Conservation (phyloP, 2,888 invertebrate species). For the Pristionchus japonicus region DNA sequence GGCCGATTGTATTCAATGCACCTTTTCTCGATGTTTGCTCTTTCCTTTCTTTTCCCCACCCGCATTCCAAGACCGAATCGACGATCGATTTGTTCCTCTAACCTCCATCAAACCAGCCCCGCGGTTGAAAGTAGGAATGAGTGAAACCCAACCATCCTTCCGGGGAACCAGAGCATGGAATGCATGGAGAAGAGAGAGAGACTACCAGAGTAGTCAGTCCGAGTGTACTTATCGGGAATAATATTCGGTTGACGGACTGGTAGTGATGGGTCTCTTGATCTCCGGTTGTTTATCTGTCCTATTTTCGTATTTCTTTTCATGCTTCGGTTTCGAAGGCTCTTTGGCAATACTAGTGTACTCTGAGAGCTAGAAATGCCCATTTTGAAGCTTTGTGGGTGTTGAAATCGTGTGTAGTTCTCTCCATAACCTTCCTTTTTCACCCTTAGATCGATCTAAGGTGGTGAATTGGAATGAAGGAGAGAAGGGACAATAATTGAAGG, state of each 20-base stretch:
- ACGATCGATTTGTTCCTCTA: too few species aligned
- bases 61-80: constrained; percentile 2
- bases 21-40: constrained; percentile 18
- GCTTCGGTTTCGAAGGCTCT: too few species aligned
- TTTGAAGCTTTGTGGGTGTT: too few species aligned
- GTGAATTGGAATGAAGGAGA: constrained; percentile 6
- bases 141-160: too few species aligned
- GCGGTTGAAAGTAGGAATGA: not conserved
- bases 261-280: not conserved
- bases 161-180: too few species aligned
- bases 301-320: not conserved
- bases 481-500: constrained; percentile 18
- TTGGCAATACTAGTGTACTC: too few species aligned
- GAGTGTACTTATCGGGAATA: not conserved
- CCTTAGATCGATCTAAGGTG: not conserved
- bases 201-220: not conserved
- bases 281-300: not conserved
- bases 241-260: not conserved
- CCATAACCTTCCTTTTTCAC: not conserved
- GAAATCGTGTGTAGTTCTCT: not conserved
- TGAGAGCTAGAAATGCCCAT: too few species aligned
- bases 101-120: too few species aligned
- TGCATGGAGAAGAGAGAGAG: too few species aligned
- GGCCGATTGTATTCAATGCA: constrained; percentile 22
- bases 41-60: constrained; percentile 14